Evolutionary conservation across 2,888 invertebrate species (phyloP).

Genomic region (Disparrhopalites patrizii): DNA sequence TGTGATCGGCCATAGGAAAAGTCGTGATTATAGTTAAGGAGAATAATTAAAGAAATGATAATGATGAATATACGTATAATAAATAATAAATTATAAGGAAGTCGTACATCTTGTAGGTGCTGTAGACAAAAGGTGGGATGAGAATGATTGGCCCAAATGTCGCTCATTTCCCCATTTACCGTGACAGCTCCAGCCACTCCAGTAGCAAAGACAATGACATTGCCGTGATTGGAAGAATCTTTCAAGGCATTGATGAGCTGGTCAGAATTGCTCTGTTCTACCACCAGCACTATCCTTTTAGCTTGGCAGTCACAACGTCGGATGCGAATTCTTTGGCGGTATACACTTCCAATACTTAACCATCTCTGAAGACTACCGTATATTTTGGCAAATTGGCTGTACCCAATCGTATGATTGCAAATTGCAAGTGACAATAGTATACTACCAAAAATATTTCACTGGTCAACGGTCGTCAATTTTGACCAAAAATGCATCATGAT

Average conservation of each 20-base stretch:
- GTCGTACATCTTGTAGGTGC: constrained; percentile 42
- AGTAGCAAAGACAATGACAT: constrained; percentile 40
- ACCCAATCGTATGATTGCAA: too few species aligned
- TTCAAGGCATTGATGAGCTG: constrained; percentile 42
- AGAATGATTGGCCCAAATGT: constrained; percentile 42
- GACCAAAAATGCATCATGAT: too few species aligned
- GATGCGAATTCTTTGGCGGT: constrained; percentile 53
- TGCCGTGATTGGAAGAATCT: constrained; percentile 39
- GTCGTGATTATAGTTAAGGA: background rate
- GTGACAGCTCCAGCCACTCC: constrained; percentile 36
- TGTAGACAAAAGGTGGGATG: constrained; percentile 38
- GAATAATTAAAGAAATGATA: background rate
- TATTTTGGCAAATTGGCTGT: too few species aligned
- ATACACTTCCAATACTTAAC: constrained; percentile 55
- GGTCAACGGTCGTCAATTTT: too few species aligned
- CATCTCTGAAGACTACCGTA: too few species aligned
- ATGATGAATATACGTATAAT: background rate
- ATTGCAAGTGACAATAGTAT: too few species aligned
- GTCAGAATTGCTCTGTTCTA: constrained; percentile 55
- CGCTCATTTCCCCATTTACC: constrained; percentile 42
- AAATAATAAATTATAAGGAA: background rate
- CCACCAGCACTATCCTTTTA: constrained; percentile 53
- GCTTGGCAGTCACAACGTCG: constrained; percentile 55
- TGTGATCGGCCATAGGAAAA: too few species aligned
- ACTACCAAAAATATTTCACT: too few species aligned